Evolutionary conservation across 2,113 vertebrate species (phyloP), one percentile per base, ranked within the genome.

Genomic region (Notechis scutatus): DNA sequence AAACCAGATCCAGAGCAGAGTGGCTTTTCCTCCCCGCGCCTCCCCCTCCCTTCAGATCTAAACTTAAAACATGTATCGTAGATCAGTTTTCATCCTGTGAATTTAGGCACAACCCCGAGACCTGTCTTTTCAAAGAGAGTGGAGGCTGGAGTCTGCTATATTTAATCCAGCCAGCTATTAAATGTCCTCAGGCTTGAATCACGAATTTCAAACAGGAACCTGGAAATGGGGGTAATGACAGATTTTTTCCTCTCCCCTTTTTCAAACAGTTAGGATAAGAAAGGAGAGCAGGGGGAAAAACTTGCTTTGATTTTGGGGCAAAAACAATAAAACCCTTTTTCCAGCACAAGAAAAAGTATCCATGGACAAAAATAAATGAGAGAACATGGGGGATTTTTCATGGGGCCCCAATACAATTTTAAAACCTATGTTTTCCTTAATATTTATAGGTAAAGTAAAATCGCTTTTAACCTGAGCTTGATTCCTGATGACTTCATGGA

Each of bases 131-230:
- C 97, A 97, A 97, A 98, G 96, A 94, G 93, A 94, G 95, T 90
- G 94, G 94, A 96, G 57, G 95, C 95, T 96, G 96, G 92, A 97
- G 97, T 97, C 97, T 97, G 97, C 96, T 97, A 94, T 97, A 96
- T 97, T 97, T 97, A 98, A 97, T 97, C 96, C 97, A 97, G 96
- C 92, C 97, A 96, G 96, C 97, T 97, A 97, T 97, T 97, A 98
- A 97, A 97, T 97, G 96, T 97, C 97, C 96, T 96, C 95, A 39
- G 42, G 96, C 96, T 96, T 97, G 97, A 97, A 97, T 96, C 94
- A 96, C 96, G 97, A 95, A 97, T 96, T 97, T 96, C 92, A 96
- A 96, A 94, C 94, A 95, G 95, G 94, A 96, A 96, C 96, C 93
- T 91, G 93, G 89, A 91, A 93, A 92, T 92, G 14, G 14, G 94